Conservation (phyloP, 2,113 vertebrate species). For the Pygoscelis antarcticus region DNA sequence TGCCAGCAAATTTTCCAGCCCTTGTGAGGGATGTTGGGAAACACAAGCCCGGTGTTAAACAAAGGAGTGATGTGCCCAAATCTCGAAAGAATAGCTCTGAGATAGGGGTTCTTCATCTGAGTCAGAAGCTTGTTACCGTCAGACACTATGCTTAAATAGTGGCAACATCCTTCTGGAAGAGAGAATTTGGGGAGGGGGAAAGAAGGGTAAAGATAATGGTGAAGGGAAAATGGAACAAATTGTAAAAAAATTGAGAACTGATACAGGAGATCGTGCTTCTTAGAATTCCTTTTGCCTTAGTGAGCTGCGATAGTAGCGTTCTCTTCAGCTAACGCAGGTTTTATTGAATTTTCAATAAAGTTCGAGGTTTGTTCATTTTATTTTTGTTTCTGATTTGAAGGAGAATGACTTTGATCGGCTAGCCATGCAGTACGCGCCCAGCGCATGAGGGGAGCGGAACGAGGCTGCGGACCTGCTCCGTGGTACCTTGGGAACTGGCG, state of each 20-base stretch:
- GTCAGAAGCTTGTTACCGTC: background rate
- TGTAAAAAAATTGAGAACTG: background rate
- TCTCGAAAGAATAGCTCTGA: background rate
- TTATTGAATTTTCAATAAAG: accelerated
- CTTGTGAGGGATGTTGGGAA: background rate
- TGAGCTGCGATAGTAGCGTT: accelerated
- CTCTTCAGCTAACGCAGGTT: background rate
- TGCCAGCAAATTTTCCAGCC: background rate
- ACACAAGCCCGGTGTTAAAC: too few relatives aligned
- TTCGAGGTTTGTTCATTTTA: background rate
- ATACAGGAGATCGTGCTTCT: background rate
- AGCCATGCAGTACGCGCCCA: constrained; percentile 86
- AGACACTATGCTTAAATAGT: background rate
- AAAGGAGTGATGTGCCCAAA: accelerated
- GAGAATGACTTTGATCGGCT: constrained; percentile 96
- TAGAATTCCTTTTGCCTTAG: accelerated
- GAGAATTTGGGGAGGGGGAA: background rate
- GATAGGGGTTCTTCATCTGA: accelerated
- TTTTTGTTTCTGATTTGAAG: constrained; percentile 62
- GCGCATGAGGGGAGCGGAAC: constrained; percentile 54
- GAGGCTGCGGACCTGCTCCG: background rate
- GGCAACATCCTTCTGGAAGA: background rate
- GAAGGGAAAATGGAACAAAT: background rate
- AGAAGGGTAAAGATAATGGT: background rate
- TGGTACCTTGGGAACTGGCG: background rate